Percentiles rank a stretch among this genome's conserved stretches.
phyloP scores from a whole-genome alignment of 2,888 invertebrate species.

The Torymus texanus region DNA sequence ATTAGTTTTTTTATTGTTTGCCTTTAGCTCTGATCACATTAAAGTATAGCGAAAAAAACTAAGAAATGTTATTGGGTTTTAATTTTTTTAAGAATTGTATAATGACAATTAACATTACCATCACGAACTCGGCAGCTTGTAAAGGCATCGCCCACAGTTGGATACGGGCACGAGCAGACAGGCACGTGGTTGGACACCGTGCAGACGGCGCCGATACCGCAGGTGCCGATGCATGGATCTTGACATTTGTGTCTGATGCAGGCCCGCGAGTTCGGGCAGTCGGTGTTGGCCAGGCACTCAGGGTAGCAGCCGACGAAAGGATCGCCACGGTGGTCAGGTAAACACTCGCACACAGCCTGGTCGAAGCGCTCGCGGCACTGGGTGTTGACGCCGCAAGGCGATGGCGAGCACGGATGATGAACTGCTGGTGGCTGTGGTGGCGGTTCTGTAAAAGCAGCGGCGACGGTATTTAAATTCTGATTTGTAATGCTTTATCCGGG shows the following conservation, averaged over 20 bases:
- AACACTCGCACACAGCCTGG: slow-evolving; percentile 83
- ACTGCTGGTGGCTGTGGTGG: slow-evolving; percentile 4
- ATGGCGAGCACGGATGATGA: slow-evolving; percentile 78
- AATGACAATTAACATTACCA: too few species aligned
- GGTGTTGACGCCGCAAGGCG: slow-evolving; percentile 82
- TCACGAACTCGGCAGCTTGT: slow-evolving; percentile 76
- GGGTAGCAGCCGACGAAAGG: slow-evolving; percentile 79
- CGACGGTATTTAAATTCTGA: slow-evolving; percentile 22
- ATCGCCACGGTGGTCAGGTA: slow-evolving; percentile 82
- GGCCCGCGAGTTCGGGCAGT: slow-evolving; percentile 81
- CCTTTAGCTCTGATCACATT: too few species aligned
- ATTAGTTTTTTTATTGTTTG: too few species aligned
- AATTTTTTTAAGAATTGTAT: too few species aligned
- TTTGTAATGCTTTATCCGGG: too few species aligned
- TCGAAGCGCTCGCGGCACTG: slow-evolving; percentile 82
- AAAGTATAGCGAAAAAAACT: too few species aligned
- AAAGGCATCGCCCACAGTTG: slow-evolving; percentile 87
- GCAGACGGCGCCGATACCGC: slow-evolving; percentile 84
- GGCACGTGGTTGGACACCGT: slow-evolving; percentile 86
- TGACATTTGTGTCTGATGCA: slow-evolving; percentile 83
- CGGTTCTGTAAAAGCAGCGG: slow-evolving; percentile 53
- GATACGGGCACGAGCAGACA: slow-evolving; percentile 82
- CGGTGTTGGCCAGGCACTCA: slow-evolving; percentile 85
- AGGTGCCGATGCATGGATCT: slow-evolving; percentile 85
- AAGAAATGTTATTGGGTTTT: too few species aligned